phyloP scores from a whole-genome alignment of 2,888 invertebrate species.

The Agapostemon virescens region DNA sequence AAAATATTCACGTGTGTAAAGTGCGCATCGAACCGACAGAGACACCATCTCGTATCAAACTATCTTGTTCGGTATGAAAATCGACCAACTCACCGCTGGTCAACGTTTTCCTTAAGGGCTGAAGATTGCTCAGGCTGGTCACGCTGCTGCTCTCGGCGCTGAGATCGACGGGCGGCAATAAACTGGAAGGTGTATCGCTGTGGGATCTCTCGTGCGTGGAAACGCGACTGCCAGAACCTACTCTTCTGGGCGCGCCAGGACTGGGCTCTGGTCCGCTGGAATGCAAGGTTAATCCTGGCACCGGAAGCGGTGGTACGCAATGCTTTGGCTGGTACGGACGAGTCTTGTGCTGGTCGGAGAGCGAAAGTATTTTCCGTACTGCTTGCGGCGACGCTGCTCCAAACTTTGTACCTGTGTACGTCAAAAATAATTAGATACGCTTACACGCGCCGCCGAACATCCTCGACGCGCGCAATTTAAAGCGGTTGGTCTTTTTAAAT shows the following conservation, averaged over 20 bases:
- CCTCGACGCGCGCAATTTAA: neutral
- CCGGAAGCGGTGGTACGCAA: slow-evolving; percentile 83
- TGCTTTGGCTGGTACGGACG: slow-evolving; percentile 93
- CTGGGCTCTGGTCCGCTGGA: slow-evolving; percentile 81
- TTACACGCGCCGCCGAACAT: no score
- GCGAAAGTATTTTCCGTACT: slow-evolving; percentile 95
- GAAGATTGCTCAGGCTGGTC: slow-evolving; percentile 93
- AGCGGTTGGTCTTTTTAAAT: no score
- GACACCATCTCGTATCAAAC: slow-evolving; percentile 67
- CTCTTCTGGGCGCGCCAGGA: slow-evolving; percentile 82
- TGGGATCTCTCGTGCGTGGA: slow-evolving; percentile 93
- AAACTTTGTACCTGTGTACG: slow-evolving; percentile 77
- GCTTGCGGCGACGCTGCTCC: slow-evolving; percentile 98
- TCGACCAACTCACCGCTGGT: slow-evolving; percentile 84
- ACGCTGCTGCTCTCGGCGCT: slow-evolving; percentile 98
- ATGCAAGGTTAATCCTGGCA: slow-evolving; percentile 83
- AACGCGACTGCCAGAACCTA: slow-evolving; percentile 82
- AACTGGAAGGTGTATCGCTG: slow-evolving; percentile 92
- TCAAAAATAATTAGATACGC: neutral
- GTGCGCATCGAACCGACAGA: slow-evolving; percentile 21
- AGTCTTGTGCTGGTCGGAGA: slow-evolving; percentile 93
- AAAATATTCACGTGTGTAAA: slow-evolving; percentile 23
- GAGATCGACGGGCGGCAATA: slow-evolving; percentile 91
- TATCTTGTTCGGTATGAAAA: slow-evolving; percentile 35
- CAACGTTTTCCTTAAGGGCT: slow-evolving; percentile 90